Evolutionary conservation across 2,797 vertebrate genomes (phyloP), one percentile per base, ranked within the genome.

Genomic region (Acrocephalus scirpaceus): DNA sequence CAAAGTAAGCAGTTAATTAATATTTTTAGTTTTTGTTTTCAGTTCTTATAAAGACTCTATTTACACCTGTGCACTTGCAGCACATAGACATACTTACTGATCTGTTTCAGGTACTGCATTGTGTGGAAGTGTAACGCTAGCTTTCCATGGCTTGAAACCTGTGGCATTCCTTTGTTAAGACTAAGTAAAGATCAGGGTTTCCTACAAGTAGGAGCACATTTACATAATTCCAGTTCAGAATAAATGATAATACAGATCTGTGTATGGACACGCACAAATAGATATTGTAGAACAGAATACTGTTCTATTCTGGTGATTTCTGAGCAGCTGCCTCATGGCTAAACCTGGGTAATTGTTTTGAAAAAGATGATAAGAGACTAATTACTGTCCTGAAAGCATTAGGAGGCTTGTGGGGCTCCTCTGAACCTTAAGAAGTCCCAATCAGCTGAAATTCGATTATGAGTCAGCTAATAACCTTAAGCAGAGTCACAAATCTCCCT

Each of bases 401-500:
- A 91, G 32, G 74, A 92, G 45, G 53, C 64, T 92, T 92, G 32
- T 79, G 64, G 53, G 77, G 38, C 64, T 94, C 48, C 84, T 22
- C 42, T 93, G 60, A 80, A 85, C 27, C 47, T 86, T 93, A 90
- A 92, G 86, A 92, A 93, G 84, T 72, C 30, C 44, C 72, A 83
- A 7, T 88, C 86, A 93, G 81, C 86, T 93, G 57, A 73, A 96
- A 89, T 89, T 96, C 6, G 1, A 90, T 95, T 91, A 89, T 53
- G 81, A 94, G 75, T 91, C 86, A 74, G 61, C 30, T 94, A 90
- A 95, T 85, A 92, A 89, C 61, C 78, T 61, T 90, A 95, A 93
- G 72, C 2, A 51, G 67, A 83, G 65, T 74, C 82, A 86, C 78
- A 92, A 90, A 83, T 89, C 93, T 91, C 74, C 48, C 30, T 76